A percentile compares a stretch with the other conserved stretches of the same genome.
Conservation (phyloP, 2,888 invertebrate genomes). For the Drosophila nr. perissopoda region DNA sequence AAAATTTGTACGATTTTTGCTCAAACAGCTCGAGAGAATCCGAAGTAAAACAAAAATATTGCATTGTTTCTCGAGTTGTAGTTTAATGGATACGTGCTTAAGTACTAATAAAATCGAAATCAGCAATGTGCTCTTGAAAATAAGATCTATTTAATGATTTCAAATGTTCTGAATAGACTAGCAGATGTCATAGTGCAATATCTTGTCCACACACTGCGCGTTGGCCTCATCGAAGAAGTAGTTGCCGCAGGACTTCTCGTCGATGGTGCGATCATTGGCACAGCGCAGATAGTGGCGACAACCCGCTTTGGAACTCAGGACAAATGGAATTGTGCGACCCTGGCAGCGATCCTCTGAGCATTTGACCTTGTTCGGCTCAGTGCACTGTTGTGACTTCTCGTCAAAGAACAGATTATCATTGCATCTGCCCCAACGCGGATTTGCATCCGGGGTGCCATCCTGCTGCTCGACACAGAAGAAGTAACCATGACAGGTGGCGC, state of each 20-base stretch:
- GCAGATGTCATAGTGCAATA: constrained; percentile 65
- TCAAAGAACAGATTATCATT: constrained; percentile 70
- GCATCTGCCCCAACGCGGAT: constrained; percentile 71
- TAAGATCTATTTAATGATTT: constrained; percentile 14
- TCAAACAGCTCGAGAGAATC: neutral
- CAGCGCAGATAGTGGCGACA: constrained; percentile 79
- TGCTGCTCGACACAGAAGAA: constrained; percentile 64
- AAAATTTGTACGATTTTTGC: neutral
- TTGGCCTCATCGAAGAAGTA: constrained; percentile 74
- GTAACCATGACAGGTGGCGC: constrained; percentile 72
- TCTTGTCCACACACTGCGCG: constrained; percentile 52
- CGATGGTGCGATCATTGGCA: constrained; percentile 48
- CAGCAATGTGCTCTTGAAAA: constrained; percentile 20
- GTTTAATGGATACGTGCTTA: constrained; percentile 2
- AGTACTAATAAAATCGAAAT: constrained; percentile 12
- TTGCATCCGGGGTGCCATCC: constrained; percentile 52
- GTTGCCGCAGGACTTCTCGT: constrained; percentile 70
- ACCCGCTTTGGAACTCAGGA: constrained; percentile 59
- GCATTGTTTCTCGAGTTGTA: neutral
- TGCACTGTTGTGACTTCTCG: constrained; percentile 47
- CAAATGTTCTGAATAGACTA: neutral
- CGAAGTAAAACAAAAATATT: neutral
- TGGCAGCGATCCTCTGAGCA: constrained; percentile 79
- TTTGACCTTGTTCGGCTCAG: constrained; percentile 49
- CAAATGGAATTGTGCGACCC: constrained; percentile 73